A percentile compares a stretch with the other conserved stretches of the same genome.
phyloP scores from a whole-genome alignment of 2,888 invertebrate species.

The Phortica okadai region DNA sequence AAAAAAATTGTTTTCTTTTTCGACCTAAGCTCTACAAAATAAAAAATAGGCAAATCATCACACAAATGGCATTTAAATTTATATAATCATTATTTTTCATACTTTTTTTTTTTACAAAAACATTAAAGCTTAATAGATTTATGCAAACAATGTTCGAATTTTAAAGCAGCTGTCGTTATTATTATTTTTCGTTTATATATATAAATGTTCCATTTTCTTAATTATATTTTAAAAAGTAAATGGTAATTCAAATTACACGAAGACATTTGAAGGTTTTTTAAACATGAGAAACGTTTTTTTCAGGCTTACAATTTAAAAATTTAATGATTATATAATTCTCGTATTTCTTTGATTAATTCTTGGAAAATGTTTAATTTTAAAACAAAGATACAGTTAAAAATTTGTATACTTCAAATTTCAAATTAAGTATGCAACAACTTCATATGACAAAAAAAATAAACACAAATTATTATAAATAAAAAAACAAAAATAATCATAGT shows the following conservation, averaged over 20 bases:
- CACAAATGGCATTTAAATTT: constrained; percentile 71
- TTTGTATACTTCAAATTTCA: constrained; percentile 42
- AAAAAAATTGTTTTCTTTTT: constrained; percentile 5
- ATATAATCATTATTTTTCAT: constrained; percentile 48
- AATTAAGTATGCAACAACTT: constrained; percentile 44
- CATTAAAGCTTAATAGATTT: constrained; percentile 62
- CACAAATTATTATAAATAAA: constrained; percentile 23
- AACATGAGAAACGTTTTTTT: neutral
- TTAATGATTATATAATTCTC: neutral
- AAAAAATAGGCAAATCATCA: constrained; percentile 65
- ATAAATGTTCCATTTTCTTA: constrained; percentile 46
- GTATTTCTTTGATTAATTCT: neutral
- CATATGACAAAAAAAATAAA: neutral
- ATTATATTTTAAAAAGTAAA: constrained; percentile 40
- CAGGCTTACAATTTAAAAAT: too few relatives aligned
- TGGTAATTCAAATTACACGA: constrained; percentile 69
- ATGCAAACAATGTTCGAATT: constrained; percentile 49
- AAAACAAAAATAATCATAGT: constrained; percentile 41
- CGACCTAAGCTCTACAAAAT: constrained; percentile 45
- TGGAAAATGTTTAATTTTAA: neutral
- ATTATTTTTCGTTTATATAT: constrained; percentile 48
- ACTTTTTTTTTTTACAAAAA: constrained; percentile 53
- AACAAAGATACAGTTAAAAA: constrained; percentile 39
- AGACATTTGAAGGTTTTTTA: constrained; percentile 55
- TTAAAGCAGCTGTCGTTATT: constrained; percentile 56